These are phyloP conservation scores for Drosophila picticornis DNA, from an alignment of 2,888 invertebrate species.

Conservation along the genomic window DNA sequence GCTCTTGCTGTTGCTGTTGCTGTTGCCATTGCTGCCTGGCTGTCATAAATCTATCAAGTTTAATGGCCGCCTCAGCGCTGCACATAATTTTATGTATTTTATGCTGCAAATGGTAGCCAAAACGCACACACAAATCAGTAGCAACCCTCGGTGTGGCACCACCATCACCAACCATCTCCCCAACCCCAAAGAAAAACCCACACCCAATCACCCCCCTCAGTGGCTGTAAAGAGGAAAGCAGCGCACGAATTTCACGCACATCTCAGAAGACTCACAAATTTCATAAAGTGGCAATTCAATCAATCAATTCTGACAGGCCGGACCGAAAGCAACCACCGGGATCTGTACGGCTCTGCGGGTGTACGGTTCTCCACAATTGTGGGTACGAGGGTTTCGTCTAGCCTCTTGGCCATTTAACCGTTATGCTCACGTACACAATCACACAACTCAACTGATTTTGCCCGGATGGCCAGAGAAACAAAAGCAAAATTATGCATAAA, in stretches of 20 bases:
- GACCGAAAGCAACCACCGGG: constrained; percentile 47
- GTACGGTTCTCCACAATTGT: constrained; percentile 8
- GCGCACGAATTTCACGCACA: constrained; percentile 79
- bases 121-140: constrained; percentile 68
- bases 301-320: constrained; percentile 83
- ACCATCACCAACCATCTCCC: constrained; percentile 21
- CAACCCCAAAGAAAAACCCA: constrained; percentile 11
- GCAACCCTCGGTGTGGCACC: constrained; percentile 57
- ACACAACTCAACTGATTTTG: constrained; percentile 76
- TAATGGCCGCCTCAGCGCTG: constrained; percentile 83
- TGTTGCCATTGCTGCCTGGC: constrained; percentile 47
- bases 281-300: constrained; percentile 85
- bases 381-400: constrained; percentile 30
- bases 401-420: constrained; percentile 67
- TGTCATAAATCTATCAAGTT: constrained; percentile 84
- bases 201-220: constrained; percentile 9
- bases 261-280: constrained; percentile 85
- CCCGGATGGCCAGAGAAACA: constrained; percentile 38
- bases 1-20: constrained; percentile 33
- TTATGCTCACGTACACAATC: constrained; percentile 84
- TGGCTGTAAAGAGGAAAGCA: constrained; percentile 4
- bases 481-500: constrained; percentile 70
- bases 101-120: constrained; percentile 78
- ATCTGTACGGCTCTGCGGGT: neutral
- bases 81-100: constrained; percentile 85